A percentile compares a stretch with the other conserved stretches of the same genome.
Evolutionary conservation across 2,113 vertebrate species (phyloP).

Genomic region (Dromiciops gliroides): DNA sequence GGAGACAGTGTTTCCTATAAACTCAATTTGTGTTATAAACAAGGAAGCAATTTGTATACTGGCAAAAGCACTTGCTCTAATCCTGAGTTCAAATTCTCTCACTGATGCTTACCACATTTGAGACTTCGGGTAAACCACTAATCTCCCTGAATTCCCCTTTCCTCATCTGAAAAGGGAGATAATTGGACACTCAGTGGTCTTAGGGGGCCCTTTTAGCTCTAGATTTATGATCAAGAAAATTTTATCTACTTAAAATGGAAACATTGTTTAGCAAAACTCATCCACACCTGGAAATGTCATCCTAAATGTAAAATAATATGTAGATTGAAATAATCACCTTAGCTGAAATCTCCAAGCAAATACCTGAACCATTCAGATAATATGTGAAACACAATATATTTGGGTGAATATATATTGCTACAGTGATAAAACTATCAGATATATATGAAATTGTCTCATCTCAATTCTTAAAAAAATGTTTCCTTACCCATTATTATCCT

Average conservation of each 20-base stretch:
- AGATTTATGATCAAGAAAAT: background rate
- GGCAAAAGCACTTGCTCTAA: background rate
- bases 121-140: background rate
- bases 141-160: background rate
- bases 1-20: background rate
- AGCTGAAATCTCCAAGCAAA: background rate
- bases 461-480: background rate
- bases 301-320: background rate
- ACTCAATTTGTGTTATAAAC: background rate
- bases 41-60: background rate
- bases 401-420: background rate
- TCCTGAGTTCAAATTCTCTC: background rate
- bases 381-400: background rate
- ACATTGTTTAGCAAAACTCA: background rate
- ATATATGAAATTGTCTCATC: background rate
- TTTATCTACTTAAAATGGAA: background rate
- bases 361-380: background rate
- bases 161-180: background rate
- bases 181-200: background rate
- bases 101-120: background rate
- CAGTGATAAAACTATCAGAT: background rate
- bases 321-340: background rate
- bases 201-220: background rate
- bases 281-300: background rate
- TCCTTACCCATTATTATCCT: background rate